Base-by-base conservation (phyloP, 2,113 vertebrate species). In the Hippocampus comes region DNA sequence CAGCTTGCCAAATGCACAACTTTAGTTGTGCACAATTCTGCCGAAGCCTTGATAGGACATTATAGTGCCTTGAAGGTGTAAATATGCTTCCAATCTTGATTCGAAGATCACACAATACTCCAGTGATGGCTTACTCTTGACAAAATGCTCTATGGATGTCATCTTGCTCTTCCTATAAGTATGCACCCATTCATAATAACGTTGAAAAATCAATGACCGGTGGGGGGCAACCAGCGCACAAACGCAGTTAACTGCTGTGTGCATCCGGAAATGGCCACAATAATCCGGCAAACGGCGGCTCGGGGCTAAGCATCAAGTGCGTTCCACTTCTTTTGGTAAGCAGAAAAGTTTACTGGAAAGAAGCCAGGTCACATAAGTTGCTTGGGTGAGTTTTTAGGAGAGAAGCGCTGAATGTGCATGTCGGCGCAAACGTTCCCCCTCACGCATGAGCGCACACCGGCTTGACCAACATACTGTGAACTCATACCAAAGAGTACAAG, bases 351-450 rank as follows among this genome's bases (percentile, higher is more conserved):
- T 67, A 56, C 34, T 67, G 43, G 68, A 72, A 30, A 71, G 72
- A 77, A 77, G 67, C 34, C 27, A 51, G 71, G 64, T 77, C 77
- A 70, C 41, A 51, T n/a, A 57, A 76, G 27, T 77, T 81, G 80
- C 70, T 78, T 73, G 7, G 48, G 21, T 78, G 82, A 81, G 68
- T 78, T 78, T 7, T 53, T 78, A 72, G 56, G 18, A 38, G 73
- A 73, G 81, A 87, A 85, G 65, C 30, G 76, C 85, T 86, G 85
- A 86, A 60, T 76, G 63, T 78, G 74, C 82, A 78, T 67, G 61
- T 71, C 49, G 14, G 51, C 64, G 56, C 46, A 21, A 61, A 72
- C 6, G 25, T 30, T 51, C 20, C 82, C 76, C 72, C 68, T n/a
- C 55, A 65, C 68, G 75, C 78, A 70, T 69, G 49, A 48, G 15